Conservation (phyloP, 2,888 invertebrate species). For the Campaea margaritaria region DNA sequence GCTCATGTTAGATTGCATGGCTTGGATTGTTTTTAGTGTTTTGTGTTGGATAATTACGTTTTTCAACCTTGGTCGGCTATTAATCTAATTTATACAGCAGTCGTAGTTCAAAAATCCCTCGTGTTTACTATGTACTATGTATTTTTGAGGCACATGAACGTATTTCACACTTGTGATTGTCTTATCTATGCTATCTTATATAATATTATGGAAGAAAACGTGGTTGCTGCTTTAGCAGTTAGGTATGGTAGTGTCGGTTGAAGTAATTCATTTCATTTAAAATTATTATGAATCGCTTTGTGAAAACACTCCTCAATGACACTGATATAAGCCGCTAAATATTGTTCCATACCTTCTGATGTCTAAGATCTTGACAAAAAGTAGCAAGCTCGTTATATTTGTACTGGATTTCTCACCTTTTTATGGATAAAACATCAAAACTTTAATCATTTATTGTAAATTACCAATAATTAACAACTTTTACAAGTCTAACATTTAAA, state of each 20-base stretch:
- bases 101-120: not conserved
- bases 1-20: not conserved
- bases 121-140: not conserved
- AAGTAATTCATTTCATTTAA: not conserved
- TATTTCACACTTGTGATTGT: not conserved
- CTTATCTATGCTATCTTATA: not conserved
- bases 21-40: not conserved
- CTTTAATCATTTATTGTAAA: no score
- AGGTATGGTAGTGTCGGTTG: not conserved
- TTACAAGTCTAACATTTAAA: no score
- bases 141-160: slow-evolving; percentile 1
- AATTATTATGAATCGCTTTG: no score
- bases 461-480: no score
- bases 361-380: not conserved
- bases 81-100: no score
- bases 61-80: not conserved
- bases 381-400: slow-evolving; percentile 4
- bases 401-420: not conserved
- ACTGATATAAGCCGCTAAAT: not conserved
- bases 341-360: not conserved
- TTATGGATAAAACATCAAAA: no score
- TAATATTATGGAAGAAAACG: not conserved
- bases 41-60: not conserved
- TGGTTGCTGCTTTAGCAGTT: not conserved
- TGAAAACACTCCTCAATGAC: not conserved